Conservation (phyloP, 2,888 invertebrate species). For the Torymus tubicola region DNA sequence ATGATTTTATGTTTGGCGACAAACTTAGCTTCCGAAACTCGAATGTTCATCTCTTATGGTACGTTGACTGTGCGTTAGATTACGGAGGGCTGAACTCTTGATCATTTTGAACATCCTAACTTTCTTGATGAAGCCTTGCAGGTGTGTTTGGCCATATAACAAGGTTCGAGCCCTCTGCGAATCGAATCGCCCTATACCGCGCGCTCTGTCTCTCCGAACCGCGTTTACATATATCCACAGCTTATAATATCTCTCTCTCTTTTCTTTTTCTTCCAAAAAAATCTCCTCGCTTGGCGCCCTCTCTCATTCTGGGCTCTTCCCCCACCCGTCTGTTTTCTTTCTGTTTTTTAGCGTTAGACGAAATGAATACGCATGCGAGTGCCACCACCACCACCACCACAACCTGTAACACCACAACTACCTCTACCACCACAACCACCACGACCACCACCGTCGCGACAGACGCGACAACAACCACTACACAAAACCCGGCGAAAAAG, state of each 20-base stretch:
- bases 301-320: slow-evolving; percentile 63
- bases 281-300: slow-evolving; percentile 26
- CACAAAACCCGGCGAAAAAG: slow-evolving; percentile 70
- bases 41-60: slow-evolving; percentile 19
- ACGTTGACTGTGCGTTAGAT: slow-evolving; percentile 9
- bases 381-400: slow-evolving; percentile 70
- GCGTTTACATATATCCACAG: neutral
- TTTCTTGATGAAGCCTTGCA: neutral
- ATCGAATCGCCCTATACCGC: neutral
- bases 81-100: slow-evolving; percentile 23
- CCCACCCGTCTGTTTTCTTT: slow-evolving; percentile 67
- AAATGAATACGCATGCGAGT: slow-evolving; percentile 75
- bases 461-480: slow-evolving; percentile 60
- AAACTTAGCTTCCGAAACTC: slow-evolving; percentile 43
- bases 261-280: neutral
- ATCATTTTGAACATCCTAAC: no score
- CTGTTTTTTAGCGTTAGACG: slow-evolving; percentile 75
- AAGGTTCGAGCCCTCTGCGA: slow-evolving; percentile 16
- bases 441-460: slow-evolving; percentile 63
- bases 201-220: no score
- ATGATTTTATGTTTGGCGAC: slow-evolving; percentile 4
- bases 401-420: slow-evolving; percentile 66
- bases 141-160: neutral
- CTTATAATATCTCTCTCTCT: slow-evolving; percentile 18
- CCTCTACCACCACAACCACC: slow-evolving; percentile 64